Evolutionary conservation across 2,797 vertebrate genomes (phyloP), one percentile per base, ranked within the genome.

Genomic region (Poeciliopsis presidionis): DNA sequence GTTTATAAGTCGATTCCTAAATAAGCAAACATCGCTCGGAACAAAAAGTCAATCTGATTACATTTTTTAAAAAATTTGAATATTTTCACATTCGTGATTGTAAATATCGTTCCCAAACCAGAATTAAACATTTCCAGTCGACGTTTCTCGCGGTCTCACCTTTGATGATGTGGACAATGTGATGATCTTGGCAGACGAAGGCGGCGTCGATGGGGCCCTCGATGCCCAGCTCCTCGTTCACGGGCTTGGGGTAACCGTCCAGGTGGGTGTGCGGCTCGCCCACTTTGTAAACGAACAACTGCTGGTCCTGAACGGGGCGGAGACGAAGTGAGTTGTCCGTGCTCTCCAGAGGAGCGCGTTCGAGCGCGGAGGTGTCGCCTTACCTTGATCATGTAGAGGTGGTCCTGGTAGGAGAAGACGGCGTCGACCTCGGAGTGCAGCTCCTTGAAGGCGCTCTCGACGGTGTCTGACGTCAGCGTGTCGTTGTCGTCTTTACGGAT

Each of bases 171-270:
- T 97, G 92, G 73, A 90, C 94, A 4, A 85, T 57, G 3, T 93
- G 78, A 0, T 93, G 84, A 12, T 86, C 82, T 0, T 92, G 80
- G 63, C 97, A 98, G 39, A 91, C 78, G 73, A 97, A 97, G n/a
- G 96, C 92, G 1, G 97, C 96, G 8, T 97, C 93, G 0, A 96
- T 84, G 0, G 59, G 73, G 0, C 91, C 85, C 3, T 96, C 87
- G 4, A 96, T 75, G 25, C 96, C 96, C 55, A 97, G 83, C 79
- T 94, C 96, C 0, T 95, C 93, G 67, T 91, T 90, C 85, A 97
- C 73, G 11, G 83, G 0, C 84, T 96, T 96, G 2, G 97, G 97
- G 90, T 95, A 97, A 2, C 96, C 96, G 0, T 89, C 82, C 28
- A 95, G 78, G 1, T 69, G 94, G n/a, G 82, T 87, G 89, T 96